Evolutionary conservation across 1,140 invertebrate genomes (phyloP).

Genomic region (Drosophila guanche): DNA sequence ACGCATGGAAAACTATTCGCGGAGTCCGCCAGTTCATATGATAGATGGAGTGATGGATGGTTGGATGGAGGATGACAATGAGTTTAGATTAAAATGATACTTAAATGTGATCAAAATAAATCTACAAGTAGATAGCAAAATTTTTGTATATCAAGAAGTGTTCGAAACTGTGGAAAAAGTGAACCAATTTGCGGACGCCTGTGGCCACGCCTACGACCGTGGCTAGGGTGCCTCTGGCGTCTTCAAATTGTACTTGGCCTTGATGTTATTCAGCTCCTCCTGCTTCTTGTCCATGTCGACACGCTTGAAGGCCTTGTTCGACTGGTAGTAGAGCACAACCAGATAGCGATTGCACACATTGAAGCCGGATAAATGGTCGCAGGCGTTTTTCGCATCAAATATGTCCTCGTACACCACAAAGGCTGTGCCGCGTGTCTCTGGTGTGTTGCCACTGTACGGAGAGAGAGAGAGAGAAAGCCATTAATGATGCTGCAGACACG

Average conservation of each 20-base stretch:
- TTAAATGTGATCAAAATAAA: slow-evolving; percentile 55
- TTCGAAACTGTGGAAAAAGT: slow-evolving; percentile 45
- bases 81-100: slow-evolving; percentile 56
- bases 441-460: slow-evolving; percentile 94
- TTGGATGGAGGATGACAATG: slow-evolving; percentile 68
- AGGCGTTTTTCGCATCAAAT: slow-evolving; percentile 99
- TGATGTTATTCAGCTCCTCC: slow-evolving; percentile 98
- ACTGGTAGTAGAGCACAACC: slow-evolving; percentile 98
- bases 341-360: slow-evolving; percentile 99
- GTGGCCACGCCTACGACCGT: neutral
- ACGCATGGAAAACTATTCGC: neutral
- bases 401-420: slow-evolving; percentile 99
- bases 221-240: slow-evolving; percentile 73
- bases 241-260: slow-evolving; percentile 94
- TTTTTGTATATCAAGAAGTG: slow-evolving; percentile 44
- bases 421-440: slow-evolving; percentile 98
- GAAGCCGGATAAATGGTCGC: slow-evolving; percentile 99
- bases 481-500: neutral
- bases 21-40: slow-evolving; percentile 23
- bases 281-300: slow-evolving; percentile 98
- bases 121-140: slow-evolving; percentile 71
- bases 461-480: neutral
- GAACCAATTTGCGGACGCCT: slow-evolving; percentile 17
- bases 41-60: slow-evolving; percentile 62
- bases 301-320: slow-evolving; percentile 97